A percentile compares a stretch with the other conserved stretches of the same genome.
phyloP scores from a whole-genome alignment of 2,113 vertebrate genomes.

The Columba janthina region DNA sequence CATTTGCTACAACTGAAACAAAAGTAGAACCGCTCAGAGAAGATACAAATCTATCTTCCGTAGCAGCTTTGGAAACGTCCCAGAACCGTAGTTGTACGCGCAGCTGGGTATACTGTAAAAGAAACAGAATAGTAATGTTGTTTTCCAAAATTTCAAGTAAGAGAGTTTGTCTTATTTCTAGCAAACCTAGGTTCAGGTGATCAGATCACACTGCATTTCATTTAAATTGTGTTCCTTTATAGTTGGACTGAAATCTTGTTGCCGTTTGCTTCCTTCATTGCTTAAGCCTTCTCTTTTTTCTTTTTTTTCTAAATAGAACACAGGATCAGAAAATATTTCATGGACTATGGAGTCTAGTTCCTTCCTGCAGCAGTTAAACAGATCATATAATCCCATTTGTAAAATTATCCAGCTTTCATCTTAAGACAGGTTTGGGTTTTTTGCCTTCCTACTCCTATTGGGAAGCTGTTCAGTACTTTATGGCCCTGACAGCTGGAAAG shows the following conservation, averaged over 20 bases:
- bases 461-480: neutral
- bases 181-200: neutral
- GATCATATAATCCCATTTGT: neutral
- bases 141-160: neutral
- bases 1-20: neutral
- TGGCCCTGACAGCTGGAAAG: neutral
- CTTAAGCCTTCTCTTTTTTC: neutral
- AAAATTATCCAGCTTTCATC: neutral
- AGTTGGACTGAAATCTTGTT: neutral
- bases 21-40: neutral
- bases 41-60: neutral
- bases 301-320: neutral
- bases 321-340: neutral
- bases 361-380: neutral
- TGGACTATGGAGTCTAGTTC: neutral
- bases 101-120: neutral
- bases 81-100: neutral
- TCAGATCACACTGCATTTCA: neutral
- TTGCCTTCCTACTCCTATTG: neutral
- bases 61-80: neutral
- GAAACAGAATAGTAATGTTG: neutral
- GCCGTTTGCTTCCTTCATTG: neutral
- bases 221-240: neutral
- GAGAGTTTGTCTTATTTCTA: neutral
- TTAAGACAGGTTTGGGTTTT: neutral